Base-by-base conservation (phyloP, 2,113 vertebrate species). In the Solea solea region DNA sequence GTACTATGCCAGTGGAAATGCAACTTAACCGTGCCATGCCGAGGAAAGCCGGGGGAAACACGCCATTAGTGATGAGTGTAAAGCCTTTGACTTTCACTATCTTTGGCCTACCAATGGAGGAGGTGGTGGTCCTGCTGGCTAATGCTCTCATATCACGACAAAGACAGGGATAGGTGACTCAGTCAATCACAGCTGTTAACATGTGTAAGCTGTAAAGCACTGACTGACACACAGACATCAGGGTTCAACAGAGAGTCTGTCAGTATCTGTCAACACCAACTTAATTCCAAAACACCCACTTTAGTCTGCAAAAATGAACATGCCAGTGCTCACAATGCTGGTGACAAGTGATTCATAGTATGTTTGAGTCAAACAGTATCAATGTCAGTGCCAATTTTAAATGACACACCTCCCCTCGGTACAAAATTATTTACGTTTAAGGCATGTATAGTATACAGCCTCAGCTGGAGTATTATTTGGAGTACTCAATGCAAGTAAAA, bases 141-240 rank as follows among this genome's bases (percentile, higher is more conserved):
- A 73, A 78, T 66, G 64, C 71, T 34, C 42, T 50, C 21, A 1
- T 34, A 69, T 56, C 52, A 46, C 67, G 46, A 25, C 48, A 68
- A 81, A 50, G 69, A 69, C 56, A 59, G 21, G 64, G 56, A 1
- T 52, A 16, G 49, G 42, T 76, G 74, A 75, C 41, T 69, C 51
- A 54, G 59, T 64, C 71, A 76, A 16, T 58, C 62, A 71, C 27
- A 71, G 69, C 57, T 57, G 67, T 55, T 71, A 84, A 82, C 53
- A 58, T 12, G 13, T 45, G 75, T 77, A 71, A 82, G 73, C 65
- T 77, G 40, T 54, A 62, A 55, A 45, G 45, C 66, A 68, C 0
- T 45, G 25, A 15, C 25, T 69, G 75, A 72, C 64, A 48, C 8
- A 1, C 45, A 53, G 61, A 68, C 78, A 71, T 40, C 8, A 49